phyloP scores from a whole-genome alignment of 1,140 invertebrate genomes.

The Brachionus rotundiformis region DNA sequence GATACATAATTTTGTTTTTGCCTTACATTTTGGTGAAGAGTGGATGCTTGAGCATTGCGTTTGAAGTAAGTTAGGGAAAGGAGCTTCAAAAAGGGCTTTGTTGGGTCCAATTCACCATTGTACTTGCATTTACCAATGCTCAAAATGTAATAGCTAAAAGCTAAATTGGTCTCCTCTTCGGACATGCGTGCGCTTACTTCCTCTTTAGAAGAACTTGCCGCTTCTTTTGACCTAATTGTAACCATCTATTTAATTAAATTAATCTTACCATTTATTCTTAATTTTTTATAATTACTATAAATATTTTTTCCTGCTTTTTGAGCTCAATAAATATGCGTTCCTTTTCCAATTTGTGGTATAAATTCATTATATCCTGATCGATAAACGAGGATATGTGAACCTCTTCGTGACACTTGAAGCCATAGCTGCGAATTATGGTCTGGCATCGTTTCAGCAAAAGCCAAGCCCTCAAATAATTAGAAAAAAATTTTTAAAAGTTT shows the following conservation, averaged over 20 bases:
- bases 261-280: not conserved
- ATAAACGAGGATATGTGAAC: slow-evolving; percentile 7
- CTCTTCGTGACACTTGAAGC: slow-evolving; percentile 32
- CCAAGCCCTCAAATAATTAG: slow-evolving; percentile 23
- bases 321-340: slow-evolving; percentile 32
- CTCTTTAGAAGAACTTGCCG: not conserved
- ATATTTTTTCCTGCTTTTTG: slow-evolving; percentile 37
- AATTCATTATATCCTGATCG: not conserved
- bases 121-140: slow-evolving; percentile 23
- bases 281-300: slow-evolving; percentile 21
- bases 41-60: not conserved
- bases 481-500: not conserved
- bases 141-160: slow-evolving; percentile 46
- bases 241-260: not conserved
- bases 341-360: slow-evolving; percentile 33
- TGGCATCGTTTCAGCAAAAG: slow-evolving; percentile 36
- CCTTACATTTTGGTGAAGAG: not conserved
- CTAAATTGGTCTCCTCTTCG: not conserved
- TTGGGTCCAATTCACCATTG: slow-evolving; percentile 42
- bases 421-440: slow-evolving; percentile 11
- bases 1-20: too few species aligned
- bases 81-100: slow-evolving; percentile 38
- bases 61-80: slow-evolving; percentile 18
- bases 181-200: not conserved
- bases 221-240: slow-evolving; percentile 7